Base-by-base conservation (phyloP, 1,140 invertebrate species). In the Dryas iulia region DNA sequence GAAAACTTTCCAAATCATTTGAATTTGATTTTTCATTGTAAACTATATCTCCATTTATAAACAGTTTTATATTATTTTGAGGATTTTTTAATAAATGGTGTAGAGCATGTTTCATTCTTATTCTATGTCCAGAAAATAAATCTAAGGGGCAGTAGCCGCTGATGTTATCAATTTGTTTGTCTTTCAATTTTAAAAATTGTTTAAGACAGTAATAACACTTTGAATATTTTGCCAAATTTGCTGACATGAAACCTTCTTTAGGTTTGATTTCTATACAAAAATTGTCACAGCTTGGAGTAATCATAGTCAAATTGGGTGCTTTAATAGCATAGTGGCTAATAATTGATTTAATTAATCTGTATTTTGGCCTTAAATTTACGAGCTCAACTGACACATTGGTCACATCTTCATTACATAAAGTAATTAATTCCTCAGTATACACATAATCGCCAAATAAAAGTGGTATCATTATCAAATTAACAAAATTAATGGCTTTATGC, bases 11-110 rank as follows among this genome's bases (percentile, higher is more conserved):
- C 68, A 89, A 85, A 59, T 81, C 59, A 25, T 31, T 28, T 57
- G 60, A 62, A n/a, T 54, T 57, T 25, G 69, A 81, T 53, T 75
- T 72, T 26, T 95, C 93, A 78, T 93, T 90, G 79, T 94, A 95
- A 39, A 94, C 82, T 26, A 94, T 74, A 35, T 76, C 61, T 7
- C 94, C 95, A 90, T 95, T 88, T 79, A 92, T 93, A 78, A 96
- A 96, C 53, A 96, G 90, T 81, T 93, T 94, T 2, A 96, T 92
- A 90, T 96, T 96, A 80, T 96, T 96, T 77, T 96, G 96, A 8
- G 95, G 95, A 77, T 94, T 94, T 7, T 89, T 69, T 6, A 95
- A 79, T 14, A 96, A 87, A 47, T 91, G 92, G 70, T 86, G 71
- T 30, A 96, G 76, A n/a, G 95, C 94, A 58, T 78, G 79, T 70